These are phyloP conservation scores for Hippopotamyrus pictus DNA, from an alignment of 2,797 vertebrate genomes.

Conservation along the genomic window DNA sequence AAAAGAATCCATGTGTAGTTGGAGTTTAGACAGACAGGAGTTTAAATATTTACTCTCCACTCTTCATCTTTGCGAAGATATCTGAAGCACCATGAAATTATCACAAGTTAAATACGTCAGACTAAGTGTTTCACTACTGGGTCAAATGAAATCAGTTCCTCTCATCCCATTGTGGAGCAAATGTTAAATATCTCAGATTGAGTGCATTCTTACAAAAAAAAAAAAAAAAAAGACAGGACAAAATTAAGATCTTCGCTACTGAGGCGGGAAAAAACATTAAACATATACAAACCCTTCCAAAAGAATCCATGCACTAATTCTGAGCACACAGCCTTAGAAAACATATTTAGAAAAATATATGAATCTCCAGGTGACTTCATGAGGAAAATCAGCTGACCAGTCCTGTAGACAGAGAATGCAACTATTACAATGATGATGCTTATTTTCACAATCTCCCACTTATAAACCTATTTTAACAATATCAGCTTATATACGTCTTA, in stretches of 20 bases:
- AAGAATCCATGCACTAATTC: neutral
- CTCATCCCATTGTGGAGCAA: neutral
- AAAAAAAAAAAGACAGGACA: neutral
- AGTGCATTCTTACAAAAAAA: neutral
- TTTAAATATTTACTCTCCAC: neutral
- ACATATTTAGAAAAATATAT: conserved; percentile 21
- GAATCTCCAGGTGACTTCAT: conserved; percentile 22
- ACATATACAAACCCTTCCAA: neutral
- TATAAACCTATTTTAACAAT: neutral
- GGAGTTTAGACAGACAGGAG: neutral
- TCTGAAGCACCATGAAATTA: neutral
- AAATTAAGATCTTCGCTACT: neutral
- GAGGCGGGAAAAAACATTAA: neutral
- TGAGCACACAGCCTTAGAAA: neutral
- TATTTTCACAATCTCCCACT: neutral
- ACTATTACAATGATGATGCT: neutral
- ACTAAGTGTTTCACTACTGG: neutral
- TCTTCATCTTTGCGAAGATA: neutral
- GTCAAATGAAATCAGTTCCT: neutral
- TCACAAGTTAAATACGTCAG: neutral
- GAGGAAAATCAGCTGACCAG: conserved; percentile 63
- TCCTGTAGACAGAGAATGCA: conserved; percentile 48
- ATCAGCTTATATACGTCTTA: neutral
- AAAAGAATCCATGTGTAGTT: neutral
- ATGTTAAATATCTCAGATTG: neutral